Evolutionary conservation across 2,113 vertebrate species (phyloP), one percentile per base, ranked within the genome.

Genomic region (Oreochromis niloticus): DNA sequence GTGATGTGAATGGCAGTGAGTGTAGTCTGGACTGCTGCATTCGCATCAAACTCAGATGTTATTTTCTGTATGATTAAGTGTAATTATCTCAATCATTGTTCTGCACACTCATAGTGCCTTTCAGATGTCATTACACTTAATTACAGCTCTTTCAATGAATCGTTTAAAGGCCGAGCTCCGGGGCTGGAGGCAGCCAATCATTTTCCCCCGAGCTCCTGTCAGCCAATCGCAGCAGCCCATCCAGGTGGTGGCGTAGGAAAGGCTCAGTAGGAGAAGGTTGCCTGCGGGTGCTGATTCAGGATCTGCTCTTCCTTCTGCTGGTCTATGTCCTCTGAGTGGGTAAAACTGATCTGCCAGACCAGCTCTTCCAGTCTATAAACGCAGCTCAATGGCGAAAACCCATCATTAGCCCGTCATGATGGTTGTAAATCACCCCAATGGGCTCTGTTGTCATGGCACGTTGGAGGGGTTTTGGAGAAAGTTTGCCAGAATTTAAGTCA

Each of bases 341-440:
- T 43, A 48, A 54, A 13, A 27, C 90, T 86, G 90, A 90, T 86
- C 81, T 36, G 57, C 66, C 59, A 6, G 56, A 96, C 96, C 94
- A 88, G 96, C 94, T 94, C 92, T 90, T 92, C 96, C 90, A 93
- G 94, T 96, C 95, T 88, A 84, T 96, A 95, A 96, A 96, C 73
- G 85, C 94, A 90, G 87, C 92, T 89, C 84, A 48, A 75, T 66
- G 80, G 4, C 2, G 3, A 43, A 80, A 95, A 87, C 93, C 93
- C 84, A 36, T 93, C 95, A 96, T 97, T 96, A 97, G 85, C 91
- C 88, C 83, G 88, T 97, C 95, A 94, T 86, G 90, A 82, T 80
- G 14, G 87, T 79, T 93, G 61, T 96, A 96, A 96, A 96, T 96
- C 95, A 95, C 10, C 50, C 90, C 59, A 34, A 73, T 54, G 4